A percentile compares a stretch with the other conserved stretches of the same genome.
These are phyloP conservation scores for Xylota segnis DNA, from an alignment of 2,888 invertebrate genomes.

Conservation along the genomic window DNA sequence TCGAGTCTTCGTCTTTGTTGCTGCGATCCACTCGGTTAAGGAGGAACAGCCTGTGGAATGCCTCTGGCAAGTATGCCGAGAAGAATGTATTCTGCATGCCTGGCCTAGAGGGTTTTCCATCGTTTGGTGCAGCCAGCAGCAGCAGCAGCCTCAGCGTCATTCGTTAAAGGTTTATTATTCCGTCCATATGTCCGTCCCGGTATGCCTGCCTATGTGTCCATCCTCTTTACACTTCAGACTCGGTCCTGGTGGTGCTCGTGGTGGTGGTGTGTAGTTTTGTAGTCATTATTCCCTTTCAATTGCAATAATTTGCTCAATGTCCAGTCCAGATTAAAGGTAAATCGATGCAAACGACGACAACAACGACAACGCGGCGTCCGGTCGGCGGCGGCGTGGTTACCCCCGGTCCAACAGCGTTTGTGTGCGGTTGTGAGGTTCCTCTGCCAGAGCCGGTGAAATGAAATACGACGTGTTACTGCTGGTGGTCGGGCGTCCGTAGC, in stretches of 20 bases:
- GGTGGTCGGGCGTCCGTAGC: slow-evolving; percentile 61
- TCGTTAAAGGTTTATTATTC: slow-evolving; percentile 74
- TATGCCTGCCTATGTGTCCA: slow-evolving; percentile 42
- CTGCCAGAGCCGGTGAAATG: slow-evolving; percentile 56
- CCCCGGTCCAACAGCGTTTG: slow-evolving; percentile 52
- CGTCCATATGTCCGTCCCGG: slow-evolving; percentile 40
- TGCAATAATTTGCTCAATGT: slow-evolving; percentile 77
- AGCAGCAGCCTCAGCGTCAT: slow-evolving; percentile 56
- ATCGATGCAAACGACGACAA: slow-evolving; percentile 76
- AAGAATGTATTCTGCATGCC: slow-evolving; percentile 72
- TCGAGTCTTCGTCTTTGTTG: slow-evolving; percentile 26
- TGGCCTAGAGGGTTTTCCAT: slow-evolving; percentile 40
- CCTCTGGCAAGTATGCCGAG: slow-evolving; percentile 66
- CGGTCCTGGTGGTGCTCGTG: slow-evolving; percentile 35
- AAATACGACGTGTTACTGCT: slow-evolving; percentile 74
- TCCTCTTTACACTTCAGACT: slow-evolving; percentile 61
- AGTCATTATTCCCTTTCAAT: slow-evolving; percentile 76
- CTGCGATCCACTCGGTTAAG: slow-evolving; percentile 4
- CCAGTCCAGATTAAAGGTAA: slow-evolving; percentile 76
- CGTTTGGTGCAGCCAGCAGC: slow-evolving; percentile 21
- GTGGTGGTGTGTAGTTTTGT: slow-evolving; percentile 65
- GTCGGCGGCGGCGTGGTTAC: slow-evolving; percentile 22
- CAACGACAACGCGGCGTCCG: slow-evolving; percentile 67
- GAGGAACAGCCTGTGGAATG: slow-evolving; percentile 58
- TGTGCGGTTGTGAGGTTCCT: slow-evolving; percentile 18